Evolutionary conservation across 2,113 vertebrate species (phyloP).

Genomic region (Psophia crepitans): DNA sequence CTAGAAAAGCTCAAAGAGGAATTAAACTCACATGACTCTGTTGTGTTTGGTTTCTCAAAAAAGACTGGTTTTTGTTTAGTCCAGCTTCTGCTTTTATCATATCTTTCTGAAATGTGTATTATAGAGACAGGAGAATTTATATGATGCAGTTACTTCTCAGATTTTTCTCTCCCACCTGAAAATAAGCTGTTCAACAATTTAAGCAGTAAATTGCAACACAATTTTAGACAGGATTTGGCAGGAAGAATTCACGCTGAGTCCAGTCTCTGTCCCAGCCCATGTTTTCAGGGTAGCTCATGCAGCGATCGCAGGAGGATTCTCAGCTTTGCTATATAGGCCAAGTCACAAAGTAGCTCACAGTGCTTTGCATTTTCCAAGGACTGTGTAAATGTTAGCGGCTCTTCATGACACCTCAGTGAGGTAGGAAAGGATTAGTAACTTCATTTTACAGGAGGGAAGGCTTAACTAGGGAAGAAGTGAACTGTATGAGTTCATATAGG

Average conservation of each 20-base stretch:
- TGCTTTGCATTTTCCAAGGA: not conserved
- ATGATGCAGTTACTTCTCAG: not conserved
- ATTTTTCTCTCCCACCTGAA: not conserved
- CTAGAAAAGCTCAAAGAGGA: not conserved
- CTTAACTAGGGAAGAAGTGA: not conserved
- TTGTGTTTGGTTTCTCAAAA: not conserved
- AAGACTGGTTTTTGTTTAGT: not conserved
- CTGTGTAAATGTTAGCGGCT: not conserved
- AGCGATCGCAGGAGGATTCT: not conserved
- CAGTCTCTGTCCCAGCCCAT: not conserved
- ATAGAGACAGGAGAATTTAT: not conserved
- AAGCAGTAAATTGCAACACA: not conserved
- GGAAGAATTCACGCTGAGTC: not conserved
- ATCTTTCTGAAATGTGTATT: not conserved
- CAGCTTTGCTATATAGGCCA: not conserved
- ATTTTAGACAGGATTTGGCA: not conserved
- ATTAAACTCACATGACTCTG: not conserved
- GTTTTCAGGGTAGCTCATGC: not conserved
- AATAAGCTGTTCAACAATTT: not conserved
- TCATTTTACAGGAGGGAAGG: not conserved
- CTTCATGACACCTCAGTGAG: not conserved
- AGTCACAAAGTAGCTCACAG: not conserved
- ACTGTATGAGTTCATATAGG: not conserved
- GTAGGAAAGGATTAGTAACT: not conserved
- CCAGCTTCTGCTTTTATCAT: not conserved